Conservation (phyloP, 2,113 vertebrate species). For the Amblyopsis rosae region DNA sequence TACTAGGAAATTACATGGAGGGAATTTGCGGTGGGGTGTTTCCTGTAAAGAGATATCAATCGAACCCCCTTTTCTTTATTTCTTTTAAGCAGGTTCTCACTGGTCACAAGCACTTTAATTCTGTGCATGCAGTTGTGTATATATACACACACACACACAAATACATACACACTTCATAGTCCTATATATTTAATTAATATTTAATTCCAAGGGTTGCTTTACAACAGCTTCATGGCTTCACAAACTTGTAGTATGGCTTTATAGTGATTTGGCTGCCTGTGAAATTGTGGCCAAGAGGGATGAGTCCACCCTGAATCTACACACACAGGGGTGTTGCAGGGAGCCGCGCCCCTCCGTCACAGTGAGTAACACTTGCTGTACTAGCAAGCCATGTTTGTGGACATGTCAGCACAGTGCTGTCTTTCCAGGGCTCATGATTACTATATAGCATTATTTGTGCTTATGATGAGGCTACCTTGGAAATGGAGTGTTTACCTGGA, state of each 20-base stretch:
- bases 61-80: background rate
- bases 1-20: constrained; percentile 23
- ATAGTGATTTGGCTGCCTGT: background rate
- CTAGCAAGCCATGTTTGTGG: constrained; percentile 3
- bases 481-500: background rate
- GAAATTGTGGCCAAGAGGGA: background rate
- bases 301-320: background rate
- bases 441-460: too few species aligned
- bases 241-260: constrained; percentile 2
- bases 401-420: background rate
- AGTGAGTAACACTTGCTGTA: background rate
- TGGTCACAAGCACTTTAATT: constrained; percentile 33
- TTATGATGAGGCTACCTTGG: background rate
- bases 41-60: too few species aligned
- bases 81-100: constrained; percentile 17
- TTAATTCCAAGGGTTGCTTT: constrained; percentile 7
- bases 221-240: constrained; percentile 16
- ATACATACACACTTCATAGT: constrained; percentile 8
- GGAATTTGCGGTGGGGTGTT: background rate
- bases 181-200: constrained; percentile 10
- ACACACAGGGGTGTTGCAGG: constrained; percentile 1
- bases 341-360: background rate
- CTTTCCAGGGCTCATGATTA: too few species aligned
- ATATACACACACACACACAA: constrained; percentile 3
- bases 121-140: constrained; percentile 26